Evolutionary conservation across 1,140 invertebrate genomes (phyloP).

Genomic region (Periplaneta americana): DNA sequence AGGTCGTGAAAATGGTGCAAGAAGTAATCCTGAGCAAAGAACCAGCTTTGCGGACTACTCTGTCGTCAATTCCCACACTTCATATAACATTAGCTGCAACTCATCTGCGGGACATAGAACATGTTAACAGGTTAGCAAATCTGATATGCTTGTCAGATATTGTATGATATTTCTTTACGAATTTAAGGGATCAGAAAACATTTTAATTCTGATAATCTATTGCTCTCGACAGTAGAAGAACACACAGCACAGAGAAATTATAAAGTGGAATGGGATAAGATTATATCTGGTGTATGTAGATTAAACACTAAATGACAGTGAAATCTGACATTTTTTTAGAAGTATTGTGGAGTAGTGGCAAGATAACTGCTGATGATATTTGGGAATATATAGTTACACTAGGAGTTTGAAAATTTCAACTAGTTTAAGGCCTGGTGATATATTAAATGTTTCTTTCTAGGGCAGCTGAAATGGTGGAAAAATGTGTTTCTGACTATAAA

Average conservation of each 20-base stretch:
- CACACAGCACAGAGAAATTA: not conserved
- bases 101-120: not conserved
- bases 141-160: too few species aligned
- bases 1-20: not conserved
- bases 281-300: not conserved
- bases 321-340: not conserved
- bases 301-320: not conserved
- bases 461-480: not conserved
- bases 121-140: not conserved
- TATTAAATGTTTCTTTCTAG: not conserved
- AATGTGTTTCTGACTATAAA: not conserved
- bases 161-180: too few species aligned
- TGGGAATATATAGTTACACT: not conserved
- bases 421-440: not conserved
- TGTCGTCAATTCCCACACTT: not conserved
- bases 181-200: too few species aligned
- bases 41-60: not conserved
- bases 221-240: too few species aligned
- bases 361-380: not conserved
- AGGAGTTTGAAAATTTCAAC: not conserved
- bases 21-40: not conserved
- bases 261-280: not conserved
- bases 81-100: constrained; percentile 4
- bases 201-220: too few species aligned
- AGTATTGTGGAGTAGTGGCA: too few species aligned